Percentiles rank a stretch among this genome's conserved stretches.
Evolutionary conservation across 2,888 invertebrate species (phyloP).

Genomic region (Amblyteles armatorius): DNA sequence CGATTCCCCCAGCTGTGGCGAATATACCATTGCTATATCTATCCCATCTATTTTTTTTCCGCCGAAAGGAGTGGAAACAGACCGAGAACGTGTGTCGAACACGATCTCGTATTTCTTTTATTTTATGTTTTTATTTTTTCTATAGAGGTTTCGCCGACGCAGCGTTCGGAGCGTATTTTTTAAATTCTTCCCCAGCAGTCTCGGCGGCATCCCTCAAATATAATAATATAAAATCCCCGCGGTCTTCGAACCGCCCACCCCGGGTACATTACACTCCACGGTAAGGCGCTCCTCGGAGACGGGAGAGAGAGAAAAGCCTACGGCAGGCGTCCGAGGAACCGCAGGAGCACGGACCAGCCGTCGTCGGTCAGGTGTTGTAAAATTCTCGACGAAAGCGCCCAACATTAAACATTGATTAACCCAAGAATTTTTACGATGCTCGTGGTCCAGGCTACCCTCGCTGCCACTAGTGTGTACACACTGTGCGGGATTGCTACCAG

Average conservation of each 20-base stretch:
- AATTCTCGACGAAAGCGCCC: conserved; percentile 71
- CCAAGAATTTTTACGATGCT: conserved; percentile 78
- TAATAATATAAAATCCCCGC: conserved; percentile 69
- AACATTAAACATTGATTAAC: conserved; percentile 79
- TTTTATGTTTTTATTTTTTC: not conserved
- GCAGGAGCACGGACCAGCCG: conserved; percentile 58
- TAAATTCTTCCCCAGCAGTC: conserved; percentile 36
- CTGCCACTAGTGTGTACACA: conserved; percentile 42
- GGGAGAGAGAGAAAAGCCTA: conserved; percentile 69
- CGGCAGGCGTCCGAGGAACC: conserved; percentile 72
- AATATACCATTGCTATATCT: not conserved
- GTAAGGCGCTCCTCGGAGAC: conserved; percentile 43
- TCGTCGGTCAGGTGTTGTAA: conserved; percentile 74
- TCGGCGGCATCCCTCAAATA: conserved; percentile 73
- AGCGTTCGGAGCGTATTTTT: conserved; percentile 16
- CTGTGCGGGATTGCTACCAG: conserved; percentile 23
- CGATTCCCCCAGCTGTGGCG: not conserved
- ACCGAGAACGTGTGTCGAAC: conserved; percentile 28
- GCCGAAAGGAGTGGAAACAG: not conserved
- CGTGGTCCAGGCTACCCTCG: conserved; percentile 56
- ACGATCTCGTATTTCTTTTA: conserved; percentile 13
- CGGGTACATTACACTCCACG: conserved; percentile 39
- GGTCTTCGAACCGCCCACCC: conserved; percentile 66
- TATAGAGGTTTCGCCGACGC: conserved; percentile 2
- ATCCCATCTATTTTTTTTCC: not conserved